Conservation (phyloP, 2,113 vertebrate genomes). For the Gila orcuttii region DNA sequence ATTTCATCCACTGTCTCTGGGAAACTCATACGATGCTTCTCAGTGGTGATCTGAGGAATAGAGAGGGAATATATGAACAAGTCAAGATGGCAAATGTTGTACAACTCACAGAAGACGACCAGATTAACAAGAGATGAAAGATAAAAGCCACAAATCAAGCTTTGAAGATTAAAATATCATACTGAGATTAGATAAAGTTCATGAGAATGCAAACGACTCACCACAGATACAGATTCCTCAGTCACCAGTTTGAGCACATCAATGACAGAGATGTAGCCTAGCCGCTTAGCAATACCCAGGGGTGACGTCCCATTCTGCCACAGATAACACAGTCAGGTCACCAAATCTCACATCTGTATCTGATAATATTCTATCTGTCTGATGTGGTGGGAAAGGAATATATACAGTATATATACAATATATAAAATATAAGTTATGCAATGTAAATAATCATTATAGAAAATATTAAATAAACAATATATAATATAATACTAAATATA, state of each 20-base stretch:
- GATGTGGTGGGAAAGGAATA: too few relatives aligned
- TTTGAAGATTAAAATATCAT: slow-evolving; percentile 12
- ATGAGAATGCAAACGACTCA: slow-evolving; percentile 66
- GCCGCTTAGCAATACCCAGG: slow-evolving; percentile 90
- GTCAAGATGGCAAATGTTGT: not conserved
- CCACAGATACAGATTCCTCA: slow-evolving; percentile 82
- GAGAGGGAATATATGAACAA: slow-evolving; percentile 26
- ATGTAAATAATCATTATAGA: not conserved
- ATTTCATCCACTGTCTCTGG: slow-evolving; percentile 96
- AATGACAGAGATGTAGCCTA: slow-evolving; percentile 97
- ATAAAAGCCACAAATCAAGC: slow-evolving; percentile 32
- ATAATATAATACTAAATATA: not conserved
- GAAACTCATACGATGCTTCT: slow-evolving; percentile 97
- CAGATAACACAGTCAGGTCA: slow-evolving; percentile 27
- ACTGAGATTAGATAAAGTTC: not conserved
- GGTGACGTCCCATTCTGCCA: slow-evolving; percentile 91
- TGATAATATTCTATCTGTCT: not conserved
- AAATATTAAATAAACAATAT: not conserved
- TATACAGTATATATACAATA: too few relatives aligned
- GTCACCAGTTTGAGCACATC: slow-evolving; percentile 96
- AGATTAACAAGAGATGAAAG: slow-evolving; percentile 2
- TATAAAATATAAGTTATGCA: too few relatives aligned
- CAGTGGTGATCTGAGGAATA: slow-evolving; percentile 75
- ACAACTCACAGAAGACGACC: not conserved
- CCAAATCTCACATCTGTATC: not conserved